These are phyloP conservation scores for Idris sp. DNA, from an alignment of 1,140 invertebrate species.

Conservation along the genomic window DNA sequence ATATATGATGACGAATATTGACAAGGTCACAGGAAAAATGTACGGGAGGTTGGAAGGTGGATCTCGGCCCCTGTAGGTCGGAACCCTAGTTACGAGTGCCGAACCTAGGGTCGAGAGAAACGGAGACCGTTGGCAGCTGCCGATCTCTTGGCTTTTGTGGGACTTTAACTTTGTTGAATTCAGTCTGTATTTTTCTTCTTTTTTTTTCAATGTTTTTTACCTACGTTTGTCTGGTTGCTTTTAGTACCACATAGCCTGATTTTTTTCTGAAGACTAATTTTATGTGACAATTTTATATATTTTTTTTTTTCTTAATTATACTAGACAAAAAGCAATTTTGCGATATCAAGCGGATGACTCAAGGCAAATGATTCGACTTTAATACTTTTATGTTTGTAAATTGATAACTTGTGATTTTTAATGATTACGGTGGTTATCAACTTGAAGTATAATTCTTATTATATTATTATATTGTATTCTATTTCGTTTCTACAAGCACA, in stretches of 20 bases:
- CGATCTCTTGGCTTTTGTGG: conserved; percentile 69
- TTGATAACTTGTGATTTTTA: conserved; percentile 28
- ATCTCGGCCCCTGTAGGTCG: conserved; percentile 75
- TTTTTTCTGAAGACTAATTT: conserved; percentile 37
- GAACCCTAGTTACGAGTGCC: conserved; percentile 80
- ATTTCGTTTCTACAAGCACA: conserved; percentile 36
- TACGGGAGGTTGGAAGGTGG: conserved; percentile 75
- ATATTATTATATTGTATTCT: conserved; percentile 54
- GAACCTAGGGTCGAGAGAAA: conserved; percentile 77
- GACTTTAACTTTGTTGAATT: conserved; percentile 52
- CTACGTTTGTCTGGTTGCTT: conserved; percentile 52
- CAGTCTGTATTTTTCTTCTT: conserved; percentile 42
- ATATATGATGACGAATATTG: conserved; percentile 49
- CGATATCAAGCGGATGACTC: conserved; percentile 2
- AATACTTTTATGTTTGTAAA: conserved; percentile 40
- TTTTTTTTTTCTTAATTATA: conserved; percentile 11
- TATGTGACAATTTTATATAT: no score
- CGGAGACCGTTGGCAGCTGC: conserved; percentile 57
- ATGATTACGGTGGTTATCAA: conserved; percentile 19
- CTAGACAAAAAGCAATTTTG: conserved; percentile 28
- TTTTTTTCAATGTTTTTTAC: no score
- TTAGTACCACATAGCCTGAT: conserved; percentile 34
- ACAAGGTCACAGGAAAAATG: conserved; percentile 58
- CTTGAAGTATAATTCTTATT: conserved; percentile 16
- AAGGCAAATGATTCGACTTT: background rate